Evolutionary conservation across 1,140 invertebrate genomes (phyloP), one percentile per base, ranked within the genome.

Genomic region (Diabrotica undecimpunctata): DNA sequence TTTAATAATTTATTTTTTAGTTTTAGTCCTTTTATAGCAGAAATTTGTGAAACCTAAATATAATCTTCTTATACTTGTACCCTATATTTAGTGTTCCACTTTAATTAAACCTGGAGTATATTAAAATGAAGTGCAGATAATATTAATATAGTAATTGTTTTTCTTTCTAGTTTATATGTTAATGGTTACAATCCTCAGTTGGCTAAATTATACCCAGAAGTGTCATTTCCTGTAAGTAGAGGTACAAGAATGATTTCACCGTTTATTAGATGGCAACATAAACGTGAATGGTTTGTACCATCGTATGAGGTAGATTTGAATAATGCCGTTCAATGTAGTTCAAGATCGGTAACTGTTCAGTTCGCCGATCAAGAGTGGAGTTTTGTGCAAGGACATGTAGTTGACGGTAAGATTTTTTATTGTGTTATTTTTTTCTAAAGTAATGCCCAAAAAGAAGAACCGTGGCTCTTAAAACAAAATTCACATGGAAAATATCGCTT

Each of bases 361-460:
- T 77, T 91, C 0, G 79, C 78, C 5, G 86, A 91, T 69, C 86
- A 88, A 54, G 86, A 90, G 64, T 89, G 87, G 74, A 84, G 89
- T 54, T 97, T 86, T 75, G 86, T 94, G 78, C 79, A 81, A 25
- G 95, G 93, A 3, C 95, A 98, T 78, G 83, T 90, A 5, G 91
- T 98, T 70, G 94, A 98, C 80, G 89, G 89, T 77, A 81, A 65
- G 41, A 4, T 46, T 25, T 25, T 25, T 25, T 4, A 25, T 4
- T 25, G 25, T 2, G 1, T 25, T 2, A 25, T 25, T 25, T 25
- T 25, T 25, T 25, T 25, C 25, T 4, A 25, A 25, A 25, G 25
- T 4, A n/a, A 25, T 25, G 4, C 4, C 25, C 25, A 25, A 25
- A 2, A 25, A 25, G 25, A 25, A 25, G 25, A 25, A 25, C 1